Evolutionary conservation across 2,113 vertebrate species (phyloP).

Genomic region (Rhinoptilus africanus): DNA sequence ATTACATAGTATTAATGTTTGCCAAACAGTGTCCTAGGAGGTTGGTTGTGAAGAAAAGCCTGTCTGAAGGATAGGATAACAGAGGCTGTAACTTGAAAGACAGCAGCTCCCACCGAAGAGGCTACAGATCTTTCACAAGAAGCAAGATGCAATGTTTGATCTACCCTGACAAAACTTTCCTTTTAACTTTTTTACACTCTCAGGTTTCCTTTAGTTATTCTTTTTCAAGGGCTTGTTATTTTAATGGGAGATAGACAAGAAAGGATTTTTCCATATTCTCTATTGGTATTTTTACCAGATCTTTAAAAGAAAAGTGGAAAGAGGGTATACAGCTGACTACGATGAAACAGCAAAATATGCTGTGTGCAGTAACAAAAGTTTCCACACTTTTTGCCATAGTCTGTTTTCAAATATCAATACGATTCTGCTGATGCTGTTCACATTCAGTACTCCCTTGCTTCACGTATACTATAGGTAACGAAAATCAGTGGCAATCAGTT

Average conservation of each 20-base stretch:
- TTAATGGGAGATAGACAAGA: neutral
- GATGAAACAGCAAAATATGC: neutral
- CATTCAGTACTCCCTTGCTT: neutral
- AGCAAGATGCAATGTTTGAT: neutral
- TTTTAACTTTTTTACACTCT: neutral
- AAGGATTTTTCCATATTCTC: neutral
- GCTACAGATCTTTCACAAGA: neutral
- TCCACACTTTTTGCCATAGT: neutral
- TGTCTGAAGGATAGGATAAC: neutral
- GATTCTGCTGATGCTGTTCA: neutral
- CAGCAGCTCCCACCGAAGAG: neutral
- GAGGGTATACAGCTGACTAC: neutral
- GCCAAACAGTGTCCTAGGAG: neutral
- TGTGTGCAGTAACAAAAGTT: neutral
- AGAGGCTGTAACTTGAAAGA: neutral
- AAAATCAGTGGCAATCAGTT: neutral
- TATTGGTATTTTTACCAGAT: neutral
- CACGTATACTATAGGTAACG: fast-evolving
- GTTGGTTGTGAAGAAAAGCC: neutral
- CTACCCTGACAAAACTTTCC: neutral
- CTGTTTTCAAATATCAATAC: neutral
- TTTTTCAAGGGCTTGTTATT: neutral
- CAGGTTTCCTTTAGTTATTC: neutral
- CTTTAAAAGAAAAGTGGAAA: neutral
- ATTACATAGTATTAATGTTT: neutral